phyloP scores from a whole-genome alignment of 2,113 vertebrate species.

The Corynorhinus townsendii region DNA sequence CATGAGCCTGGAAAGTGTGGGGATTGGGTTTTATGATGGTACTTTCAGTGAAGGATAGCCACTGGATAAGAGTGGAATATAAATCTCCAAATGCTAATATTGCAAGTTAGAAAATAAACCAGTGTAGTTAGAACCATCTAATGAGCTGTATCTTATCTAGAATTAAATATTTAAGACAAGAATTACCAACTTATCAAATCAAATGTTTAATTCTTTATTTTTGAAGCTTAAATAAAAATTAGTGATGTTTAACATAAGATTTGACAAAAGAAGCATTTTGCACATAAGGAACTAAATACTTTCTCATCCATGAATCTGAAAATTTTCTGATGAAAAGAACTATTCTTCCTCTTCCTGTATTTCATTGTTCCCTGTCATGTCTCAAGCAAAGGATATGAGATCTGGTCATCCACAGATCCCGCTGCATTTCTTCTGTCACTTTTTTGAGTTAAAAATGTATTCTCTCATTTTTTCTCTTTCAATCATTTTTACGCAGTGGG shows the following conservation, averaged over 20 bases:
- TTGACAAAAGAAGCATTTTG: not conserved
- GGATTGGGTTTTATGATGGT: not conserved
- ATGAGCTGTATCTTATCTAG: not conserved
- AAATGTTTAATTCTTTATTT: not conserved
- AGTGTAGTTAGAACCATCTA: not conserved
- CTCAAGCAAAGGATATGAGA: not conserved
- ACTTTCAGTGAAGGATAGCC: not conserved
- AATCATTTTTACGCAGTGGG: not conserved
- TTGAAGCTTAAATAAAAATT: constrained; percentile 10
- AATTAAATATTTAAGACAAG: not conserved
- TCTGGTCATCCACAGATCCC: not conserved
- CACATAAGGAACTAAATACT: not conserved
- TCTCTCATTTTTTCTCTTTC: not conserved
- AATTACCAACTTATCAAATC: too few species aligned
- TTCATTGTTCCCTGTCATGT: not conserved
- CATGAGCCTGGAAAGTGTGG: not conserved
- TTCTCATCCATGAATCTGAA: not conserved
- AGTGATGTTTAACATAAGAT: not conserved
- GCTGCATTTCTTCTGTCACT: not conserved
- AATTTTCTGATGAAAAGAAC: not conserved
- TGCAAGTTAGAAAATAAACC: not conserved
- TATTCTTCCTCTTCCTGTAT: not conserved
- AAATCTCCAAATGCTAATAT: not conserved
- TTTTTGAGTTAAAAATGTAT: not conserved
- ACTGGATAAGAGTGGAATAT: not conserved